Evolutionary conservation across 2,888 invertebrate species (phyloP), one percentile per base, ranked within the genome.

Genomic region (Craniophora ligustri): DNA sequence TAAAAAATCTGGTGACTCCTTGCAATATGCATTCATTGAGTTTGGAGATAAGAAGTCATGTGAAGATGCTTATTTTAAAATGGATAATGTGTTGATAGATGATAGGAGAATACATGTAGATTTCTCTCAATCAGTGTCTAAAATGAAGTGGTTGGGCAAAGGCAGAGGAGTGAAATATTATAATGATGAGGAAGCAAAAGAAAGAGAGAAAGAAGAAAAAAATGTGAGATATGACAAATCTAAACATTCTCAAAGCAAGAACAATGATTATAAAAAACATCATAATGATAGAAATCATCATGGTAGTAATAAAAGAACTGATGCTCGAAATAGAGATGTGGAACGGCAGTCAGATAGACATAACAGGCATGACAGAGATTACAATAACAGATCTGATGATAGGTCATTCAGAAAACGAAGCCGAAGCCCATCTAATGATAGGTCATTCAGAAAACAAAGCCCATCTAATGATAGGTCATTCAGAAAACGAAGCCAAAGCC

Each of bases 81-180:
- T 99, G 99, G 99, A 99, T 85, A 99, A 99, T 93, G 99, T 99
- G 0, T 93, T 99, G 5, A 99, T 99, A 76, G 99, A 99, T 90
- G 99, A 99, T 84, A 94, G 99, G 18, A 94, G 99, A 65, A 99
- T 99, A 79, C 99, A 99, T 91, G 99, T 99, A 0, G 99, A 99
- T 89, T 99, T 99, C 92, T 99, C 99, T 65, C 99, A 99, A 86
- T 99, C 99, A 40, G 99, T 99, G 0, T 96, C 99, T 1, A 99
- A 99, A 89, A 95, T 98, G 74, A 96, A 96, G 76, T 98, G 98
- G 97, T 94, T 96, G 46, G 98, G 98, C 2, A 98, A 98, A 91
- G 98, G 97, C 0, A 94, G 96, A 79, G 97, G 97, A 4, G 95
- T 97, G 0, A 94, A 95, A 63, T 94, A 95, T 82, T 92, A 92